Conservation (phyloP, 2,113 vertebrate genomes). For the Pao palembangensis region DNA sequence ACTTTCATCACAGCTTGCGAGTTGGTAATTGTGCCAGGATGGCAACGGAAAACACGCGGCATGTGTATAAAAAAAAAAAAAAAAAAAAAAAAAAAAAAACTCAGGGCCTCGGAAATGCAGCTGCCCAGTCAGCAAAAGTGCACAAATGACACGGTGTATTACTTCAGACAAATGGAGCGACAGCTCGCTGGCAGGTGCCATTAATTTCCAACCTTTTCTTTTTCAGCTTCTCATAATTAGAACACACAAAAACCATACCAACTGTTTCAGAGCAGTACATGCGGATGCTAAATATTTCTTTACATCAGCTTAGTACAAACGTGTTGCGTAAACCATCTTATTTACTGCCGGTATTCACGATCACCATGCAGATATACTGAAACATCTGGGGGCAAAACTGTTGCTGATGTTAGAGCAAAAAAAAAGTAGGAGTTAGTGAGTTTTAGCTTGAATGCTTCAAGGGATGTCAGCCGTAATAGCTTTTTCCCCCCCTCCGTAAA, state of each 20-base stretch:
- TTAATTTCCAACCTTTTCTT: constrained; percentile 53
- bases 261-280: constrained; percentile 49
- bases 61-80: constrained; percentile 2
- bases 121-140: constrained; percentile 59
- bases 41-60: constrained; percentile 36
- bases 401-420: neutral
- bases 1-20: constrained; percentile 18
- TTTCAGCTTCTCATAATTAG: constrained; percentile 55
- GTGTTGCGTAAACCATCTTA: too few relatives aligned
- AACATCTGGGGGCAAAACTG: neutral
- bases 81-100: constrained; percentile 6
- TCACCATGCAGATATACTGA: too few relatives aligned
- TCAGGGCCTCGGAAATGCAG: constrained; percentile 27
- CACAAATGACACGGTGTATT: constrained; percentile 44
- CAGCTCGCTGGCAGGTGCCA: constrained; percentile 39
- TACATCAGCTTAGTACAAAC: too few relatives aligned
- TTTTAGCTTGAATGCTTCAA: neutral
- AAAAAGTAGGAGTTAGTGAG: too few relatives aligned
- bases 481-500: constrained; percentile 19
- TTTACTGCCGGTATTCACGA: too few relatives aligned
- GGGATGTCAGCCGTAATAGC: constrained; percentile 18
- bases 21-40: constrained; percentile 16
- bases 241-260: constrained; percentile 15
- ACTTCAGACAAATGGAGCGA: constrained; percentile 52
- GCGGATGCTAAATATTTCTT: constrained; percentile 38